Percentiles rank a stretch among this genome's conserved stretches.
Conservation (phyloP, 1,140 invertebrate species). For the Chironomus tepperi region DNA sequence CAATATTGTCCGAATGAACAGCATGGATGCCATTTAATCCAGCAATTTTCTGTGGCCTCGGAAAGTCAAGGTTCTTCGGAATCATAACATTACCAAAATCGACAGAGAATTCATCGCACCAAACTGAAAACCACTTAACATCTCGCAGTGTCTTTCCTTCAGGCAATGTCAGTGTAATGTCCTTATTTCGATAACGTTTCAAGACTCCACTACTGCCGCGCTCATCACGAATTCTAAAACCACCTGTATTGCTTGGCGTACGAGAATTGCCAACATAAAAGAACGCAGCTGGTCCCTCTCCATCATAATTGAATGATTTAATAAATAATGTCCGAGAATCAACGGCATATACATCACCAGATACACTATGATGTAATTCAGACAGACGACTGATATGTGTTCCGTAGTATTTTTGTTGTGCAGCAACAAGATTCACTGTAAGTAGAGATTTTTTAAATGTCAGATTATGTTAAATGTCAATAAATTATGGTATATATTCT, state of each 20-base stretch:
- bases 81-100: conserved; percentile 84
- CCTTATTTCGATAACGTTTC: conserved; percentile 65
- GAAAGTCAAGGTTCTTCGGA: conserved; percentile 66
- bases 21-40: conserved; percentile 68
- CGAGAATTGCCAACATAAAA: conserved; percentile 73
- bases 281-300: conserved; percentile 79
- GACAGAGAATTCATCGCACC: conserved; percentile 82
- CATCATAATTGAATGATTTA: conserved; percentile 81
- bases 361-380: conserved; percentile 70
- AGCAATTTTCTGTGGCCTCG: conserved; percentile 69
- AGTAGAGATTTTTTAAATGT: background rate
- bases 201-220: conserved; percentile 61
- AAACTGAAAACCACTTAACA: conserved; percentile 82
- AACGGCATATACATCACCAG: conserved; percentile 77
- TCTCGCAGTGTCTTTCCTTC: conserved; percentile 71
- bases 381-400: conserved; percentile 68
- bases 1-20: conserved; percentile 74
- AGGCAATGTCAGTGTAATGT: conserved; percentile 73
- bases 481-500: background rate
- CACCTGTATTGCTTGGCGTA: conserved; percentile 53
- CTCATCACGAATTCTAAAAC: conserved; percentile 70
- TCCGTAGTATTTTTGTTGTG: conserved; percentile 56
- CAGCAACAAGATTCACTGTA: conserved; percentile 22
- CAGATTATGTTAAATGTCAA: background rate
- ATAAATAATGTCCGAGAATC: conserved; percentile 78